Evolutionary conservation across 2,113 vertebrate genomes (phyloP).

Genomic region (Crotalus viridis): DNA sequence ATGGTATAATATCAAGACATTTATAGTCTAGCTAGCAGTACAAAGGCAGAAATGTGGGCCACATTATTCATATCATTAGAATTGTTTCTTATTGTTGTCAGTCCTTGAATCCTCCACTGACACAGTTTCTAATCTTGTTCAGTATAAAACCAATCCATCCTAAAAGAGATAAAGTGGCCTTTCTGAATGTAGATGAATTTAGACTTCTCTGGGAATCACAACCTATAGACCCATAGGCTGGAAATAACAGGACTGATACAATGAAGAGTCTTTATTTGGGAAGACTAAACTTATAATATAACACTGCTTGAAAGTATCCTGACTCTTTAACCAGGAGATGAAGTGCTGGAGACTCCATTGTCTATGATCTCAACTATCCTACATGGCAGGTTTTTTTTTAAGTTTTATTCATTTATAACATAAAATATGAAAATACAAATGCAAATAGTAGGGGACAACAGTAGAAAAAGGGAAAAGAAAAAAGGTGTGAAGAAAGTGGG

Average conservation of each 20-base stretch:
- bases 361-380: conserved; percentile 40
- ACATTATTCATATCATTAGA: background rate
- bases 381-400: background rate
- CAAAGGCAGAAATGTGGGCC: background rate
- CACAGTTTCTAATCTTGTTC: background rate
- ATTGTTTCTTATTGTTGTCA: background rate
- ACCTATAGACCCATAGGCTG: background rate
- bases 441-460: too few relatives aligned
- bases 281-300: background rate
- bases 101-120: background rate
- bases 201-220: background rate
- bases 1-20: background rate
- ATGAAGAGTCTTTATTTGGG: background rate
- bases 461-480: too few relatives aligned
- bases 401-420: too few relatives aligned
- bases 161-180: background rate
- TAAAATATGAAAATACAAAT: too few relatives aligned
- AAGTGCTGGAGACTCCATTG: background rate
- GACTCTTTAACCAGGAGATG: conserved; percentile 12
- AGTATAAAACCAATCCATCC: background rate
- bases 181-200: background rate
- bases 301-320: accelerated
- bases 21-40: background rate
- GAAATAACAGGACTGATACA: background rate
- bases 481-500: too few relatives aligned